These are phyloP conservation scores for Dryomyza anilis DNA, from an alignment of 2,888 invertebrate species.

Conservation along the genomic window DNA sequence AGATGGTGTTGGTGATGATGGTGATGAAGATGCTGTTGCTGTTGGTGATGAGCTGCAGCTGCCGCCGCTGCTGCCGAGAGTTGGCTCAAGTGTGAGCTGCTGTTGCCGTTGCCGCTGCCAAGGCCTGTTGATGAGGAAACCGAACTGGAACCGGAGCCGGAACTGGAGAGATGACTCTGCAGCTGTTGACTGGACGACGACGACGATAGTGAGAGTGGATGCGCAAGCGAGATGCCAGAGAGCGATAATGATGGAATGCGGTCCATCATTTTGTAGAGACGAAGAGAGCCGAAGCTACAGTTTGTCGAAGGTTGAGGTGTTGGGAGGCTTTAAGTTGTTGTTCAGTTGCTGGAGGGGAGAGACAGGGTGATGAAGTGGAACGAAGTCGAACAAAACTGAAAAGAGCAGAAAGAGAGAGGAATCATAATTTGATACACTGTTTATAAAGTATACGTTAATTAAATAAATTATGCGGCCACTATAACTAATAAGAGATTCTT, in stretches of 20 bases:
- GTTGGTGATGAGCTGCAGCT: slow-evolving; percentile 35
- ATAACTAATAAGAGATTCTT: too few relatives aligned
- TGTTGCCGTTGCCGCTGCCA: slow-evolving; percentile 36
- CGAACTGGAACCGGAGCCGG: slow-evolving; percentile 37
- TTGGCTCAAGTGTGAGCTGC: slow-evolving; percentile 37
- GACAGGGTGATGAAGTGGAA: slow-evolving; percentile 7
- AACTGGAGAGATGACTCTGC: slow-evolving; percentile 55
- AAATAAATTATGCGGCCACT: too few relatives aligned
- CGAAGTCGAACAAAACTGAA: slow-evolving; percentile 10
- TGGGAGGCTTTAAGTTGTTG: slow-evolving; percentile 11
- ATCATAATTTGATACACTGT: too few relatives aligned
- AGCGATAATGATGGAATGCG: slow-evolving; percentile 61
- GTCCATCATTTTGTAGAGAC: slow-evolving; percentile 58
- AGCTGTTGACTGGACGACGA: slow-evolving; percentile 49
- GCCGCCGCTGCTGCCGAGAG: slow-evolving; percentile 40
- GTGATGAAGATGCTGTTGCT: slow-evolving; percentile 46
- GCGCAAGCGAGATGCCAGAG: slow-evolving; percentile 61
- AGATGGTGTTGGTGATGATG: slow-evolving; percentile 48
- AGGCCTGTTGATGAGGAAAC: slow-evolving; percentile 44
- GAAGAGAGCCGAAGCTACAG: neutral
- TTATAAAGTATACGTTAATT: too few relatives aligned
- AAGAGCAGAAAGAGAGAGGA: neutral
- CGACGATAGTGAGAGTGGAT: slow-evolving; percentile 57
- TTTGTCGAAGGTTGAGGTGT: neutral
- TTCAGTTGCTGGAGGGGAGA: neutral